Evolutionary conservation across 2,888 invertebrate genomes (phyloP), one percentile per base, ranked within the genome.

Genomic region (Calameuta filiformis): DNA sequence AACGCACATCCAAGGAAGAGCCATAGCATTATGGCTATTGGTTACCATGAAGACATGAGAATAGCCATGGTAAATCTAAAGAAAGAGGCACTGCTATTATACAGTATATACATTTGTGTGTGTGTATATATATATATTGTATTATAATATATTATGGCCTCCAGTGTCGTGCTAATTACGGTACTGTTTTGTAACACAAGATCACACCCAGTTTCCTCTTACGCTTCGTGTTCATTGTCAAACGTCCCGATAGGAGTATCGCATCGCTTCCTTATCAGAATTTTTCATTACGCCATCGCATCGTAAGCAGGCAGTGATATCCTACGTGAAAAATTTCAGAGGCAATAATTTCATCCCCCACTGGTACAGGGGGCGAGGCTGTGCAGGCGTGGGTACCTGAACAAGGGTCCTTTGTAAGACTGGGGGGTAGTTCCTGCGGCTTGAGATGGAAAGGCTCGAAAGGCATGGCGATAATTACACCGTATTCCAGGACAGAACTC

Each of bases 121-220:
- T 56, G 69, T 34, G 34, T 68, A 34, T 15, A 40, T 37, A 69
- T 56, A 23, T 56, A 56, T 40, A 40, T 56, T 23, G 9, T 56
- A 23, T 56, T 23, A 56, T 23, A 56, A 56, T 56, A 56, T 23
- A 0, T 56, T 23, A 23, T 56, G 9, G 23, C 56, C 56, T 56
- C 56, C 23, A 56, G 56, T 23, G 23, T 23, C 77, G 80, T 85
- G 87, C 87, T 88, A 88, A 89, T 87, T 87, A 89, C 87, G 84
- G 79, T 80, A 83, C 84, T 87, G 86, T 89, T 90, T 90, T 88
- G 88, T 88, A 90, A 89, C 86, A 83, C 85, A 87, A 89, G 83
- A 86, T 81, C 81, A 81, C 79, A 80, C 81, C 77, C 82, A 80
- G 80, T 87, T 87, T 89, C 84, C 82, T 86, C 84, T 89, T 88